Evolutionary conservation across 2,113 vertebrate species (phyloP).

Genomic region (Chauna torquata): DNA sequence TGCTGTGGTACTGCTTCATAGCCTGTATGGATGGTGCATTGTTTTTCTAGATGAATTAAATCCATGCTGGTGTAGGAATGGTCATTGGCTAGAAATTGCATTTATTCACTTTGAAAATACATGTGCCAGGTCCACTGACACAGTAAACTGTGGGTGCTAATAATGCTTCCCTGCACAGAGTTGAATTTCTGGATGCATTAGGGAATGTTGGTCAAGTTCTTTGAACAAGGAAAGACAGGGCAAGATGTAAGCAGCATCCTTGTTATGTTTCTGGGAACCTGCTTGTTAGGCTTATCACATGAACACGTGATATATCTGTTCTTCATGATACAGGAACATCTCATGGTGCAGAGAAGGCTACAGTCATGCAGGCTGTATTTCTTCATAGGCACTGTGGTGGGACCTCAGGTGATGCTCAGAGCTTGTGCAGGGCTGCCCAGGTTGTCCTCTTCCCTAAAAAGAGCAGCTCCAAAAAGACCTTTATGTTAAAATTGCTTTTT

Average conservation of each 20-base stretch:
- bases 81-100: background rate
- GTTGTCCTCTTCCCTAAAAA: background rate
- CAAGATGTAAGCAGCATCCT: background rate
- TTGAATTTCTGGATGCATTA: background rate
- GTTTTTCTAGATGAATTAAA: background rate
- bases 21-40: background rate
- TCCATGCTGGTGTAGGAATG: background rate
- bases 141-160: background rate
- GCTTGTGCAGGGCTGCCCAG: background rate
- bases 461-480: background rate
- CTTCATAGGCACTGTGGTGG: background rate
- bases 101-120: background rate
- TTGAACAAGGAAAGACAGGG: background rate
- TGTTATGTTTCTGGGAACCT: background rate
- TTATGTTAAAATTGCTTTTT: background rate
- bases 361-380: fast-evolving
- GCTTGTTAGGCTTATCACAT: background rate
- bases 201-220: background rate
- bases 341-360: background rate
- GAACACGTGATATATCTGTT: too few relatives aligned
- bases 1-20: background rate
- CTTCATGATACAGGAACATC: too few relatives aligned
- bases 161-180: background rate
- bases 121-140: fast-evolving
- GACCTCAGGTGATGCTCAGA: background rate